Percentiles rank a stretch among this genome's conserved stretches.
Conservation (phyloP, 2,113 vertebrate genomes). For the Megaceryle torquata region DNA sequence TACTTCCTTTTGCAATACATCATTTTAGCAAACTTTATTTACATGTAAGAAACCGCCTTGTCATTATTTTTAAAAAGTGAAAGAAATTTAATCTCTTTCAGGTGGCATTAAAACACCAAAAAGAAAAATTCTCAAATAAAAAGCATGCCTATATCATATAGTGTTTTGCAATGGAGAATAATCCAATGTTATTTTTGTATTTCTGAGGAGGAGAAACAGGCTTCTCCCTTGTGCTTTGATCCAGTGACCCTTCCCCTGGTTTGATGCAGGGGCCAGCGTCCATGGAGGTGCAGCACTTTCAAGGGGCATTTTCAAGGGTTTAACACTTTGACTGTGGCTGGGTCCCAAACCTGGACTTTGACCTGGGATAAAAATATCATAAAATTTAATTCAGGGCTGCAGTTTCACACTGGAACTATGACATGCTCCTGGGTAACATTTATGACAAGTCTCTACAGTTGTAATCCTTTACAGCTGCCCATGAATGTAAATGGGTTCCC, state of each 20-base stretch:
- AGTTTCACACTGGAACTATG: accelerated
- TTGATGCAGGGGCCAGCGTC: not conserved
- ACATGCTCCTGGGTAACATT: accelerated
- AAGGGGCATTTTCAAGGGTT: not conserved
- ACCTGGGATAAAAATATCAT: not conserved
- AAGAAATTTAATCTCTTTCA: not conserved
- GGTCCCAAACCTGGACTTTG: not conserved
- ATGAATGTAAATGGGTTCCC: accelerated
- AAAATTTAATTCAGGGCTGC: not conserved
- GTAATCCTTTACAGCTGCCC: accelerated
- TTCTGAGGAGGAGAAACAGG: not conserved
- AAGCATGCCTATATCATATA: not conserved
- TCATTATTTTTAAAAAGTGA: not conserved
- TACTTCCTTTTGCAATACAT: accelerated
- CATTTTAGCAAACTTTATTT: not conserved
- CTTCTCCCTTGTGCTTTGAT: not conserved
- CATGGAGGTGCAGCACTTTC: no score
- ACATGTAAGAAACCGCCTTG: not conserved
- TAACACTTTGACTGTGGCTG: not conserved
- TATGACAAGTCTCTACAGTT: not conserved
- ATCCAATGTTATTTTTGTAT: not conserved
- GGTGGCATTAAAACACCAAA: not conserved
- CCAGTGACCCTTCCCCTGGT: not conserved
- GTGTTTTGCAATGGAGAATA: not conserved
- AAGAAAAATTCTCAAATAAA: not conserved